Percentiles rank a stretch among this genome's conserved stretches.
These are phyloP conservation scores for Eulemur macaco DNA, from an alignment of 2,113 vertebrate genomes.

Conservation along the genomic window DNA sequence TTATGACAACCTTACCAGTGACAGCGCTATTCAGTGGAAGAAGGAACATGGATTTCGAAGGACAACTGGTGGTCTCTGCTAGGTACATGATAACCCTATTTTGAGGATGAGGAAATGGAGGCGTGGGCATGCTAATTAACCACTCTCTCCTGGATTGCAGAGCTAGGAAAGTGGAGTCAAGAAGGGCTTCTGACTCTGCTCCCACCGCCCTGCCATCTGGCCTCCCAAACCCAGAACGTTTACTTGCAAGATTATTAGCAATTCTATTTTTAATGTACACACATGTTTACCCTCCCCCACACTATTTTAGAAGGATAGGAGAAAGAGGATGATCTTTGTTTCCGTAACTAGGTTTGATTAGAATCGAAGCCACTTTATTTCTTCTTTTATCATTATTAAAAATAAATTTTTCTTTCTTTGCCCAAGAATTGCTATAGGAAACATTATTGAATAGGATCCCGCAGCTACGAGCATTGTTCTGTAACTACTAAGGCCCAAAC, in stretches of 20 bases:
- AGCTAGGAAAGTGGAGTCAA: neutral
- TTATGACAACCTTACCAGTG: too few relatives aligned
- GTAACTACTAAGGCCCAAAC: constrained; percentile 77
- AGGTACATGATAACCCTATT: neutral
- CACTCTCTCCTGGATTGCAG: neutral
- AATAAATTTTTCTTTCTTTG: constrained; percentile 67
- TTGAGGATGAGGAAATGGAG: neutral
- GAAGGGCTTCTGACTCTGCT: neutral
- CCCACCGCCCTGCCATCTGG: constrained; percentile 60
- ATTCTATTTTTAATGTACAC: constrained; percentile 72
- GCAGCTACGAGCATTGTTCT: constrained; percentile 80
- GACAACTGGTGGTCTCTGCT: neutral
- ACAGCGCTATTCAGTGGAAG: fast-evolving
- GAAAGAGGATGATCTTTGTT: neutral
- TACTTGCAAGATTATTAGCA: constrained; percentile 47
- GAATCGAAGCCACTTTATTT: constrained; percentile 47
- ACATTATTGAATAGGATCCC: neutral
- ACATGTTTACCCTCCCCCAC: constrained; percentile 28
- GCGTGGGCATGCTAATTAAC: fast-evolving
- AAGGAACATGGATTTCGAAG: fast-evolving
- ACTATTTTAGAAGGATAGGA: neutral
- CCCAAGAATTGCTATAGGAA: constrained; percentile 12
- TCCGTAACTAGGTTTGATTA: constrained; percentile 46
- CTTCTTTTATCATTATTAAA: constrained; percentile 68
- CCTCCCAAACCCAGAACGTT: constrained; percentile 41